These are phyloP conservation scores for Porites lutea DNA, from an alignment of 64 coral and sea anemone species.

Conservation along the genomic window DNA sequence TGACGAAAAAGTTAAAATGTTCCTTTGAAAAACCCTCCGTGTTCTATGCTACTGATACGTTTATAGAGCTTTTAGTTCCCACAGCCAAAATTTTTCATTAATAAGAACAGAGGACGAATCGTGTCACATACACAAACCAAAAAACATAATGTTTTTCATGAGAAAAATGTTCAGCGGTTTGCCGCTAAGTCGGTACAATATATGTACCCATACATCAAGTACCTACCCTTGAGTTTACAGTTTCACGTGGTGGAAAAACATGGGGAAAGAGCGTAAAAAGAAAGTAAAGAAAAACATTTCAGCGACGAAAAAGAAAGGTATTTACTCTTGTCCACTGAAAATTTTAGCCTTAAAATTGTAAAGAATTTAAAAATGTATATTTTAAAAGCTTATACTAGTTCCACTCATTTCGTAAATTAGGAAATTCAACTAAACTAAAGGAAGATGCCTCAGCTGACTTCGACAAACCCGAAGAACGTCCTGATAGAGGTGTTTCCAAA, in stretches of 20 bases:
- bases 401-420: background rate
- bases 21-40: too few relatives aligned
- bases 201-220: too few relatives aligned
- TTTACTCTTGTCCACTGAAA: background rate
- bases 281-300: constrained; percentile 21
- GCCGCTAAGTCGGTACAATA: too few relatives aligned
- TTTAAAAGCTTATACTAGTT: background rate
- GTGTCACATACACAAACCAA: background rate
- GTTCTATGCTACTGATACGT: too few relatives aligned
- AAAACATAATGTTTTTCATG: background rate
- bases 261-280: constrained; percentile 47
- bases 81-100: too few relatives aligned
- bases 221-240: too few relatives aligned
- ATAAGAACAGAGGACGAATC: background rate
- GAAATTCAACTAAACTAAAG: background rate
- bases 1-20: too few relatives aligned
- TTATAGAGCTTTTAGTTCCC: too few relatives aligned
- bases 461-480: background rate
- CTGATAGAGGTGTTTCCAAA: background rate
- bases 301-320: constrained; percentile 34
- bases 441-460: background rate
- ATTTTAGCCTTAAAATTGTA: too few relatives aligned
- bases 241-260: background rate
- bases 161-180: constrained; percentile 7
- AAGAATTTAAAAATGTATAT: background rate